Evolutionary conservation across 2,797 vertebrate genomes (phyloP).

Genomic region (Calcarius lapponicus): DNA sequence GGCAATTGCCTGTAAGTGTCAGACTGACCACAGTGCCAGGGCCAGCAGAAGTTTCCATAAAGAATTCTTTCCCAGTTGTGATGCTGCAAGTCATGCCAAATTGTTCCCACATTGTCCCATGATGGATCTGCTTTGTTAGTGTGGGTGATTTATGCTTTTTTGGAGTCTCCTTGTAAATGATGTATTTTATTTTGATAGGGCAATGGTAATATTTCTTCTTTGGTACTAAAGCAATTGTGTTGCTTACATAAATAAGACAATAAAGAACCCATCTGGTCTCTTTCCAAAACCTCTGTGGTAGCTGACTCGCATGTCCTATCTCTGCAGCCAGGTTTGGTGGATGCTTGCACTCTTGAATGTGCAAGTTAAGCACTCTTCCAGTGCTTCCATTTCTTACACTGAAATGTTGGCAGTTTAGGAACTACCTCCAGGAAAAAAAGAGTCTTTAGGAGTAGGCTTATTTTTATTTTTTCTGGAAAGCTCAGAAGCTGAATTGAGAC

Average conservation of each 20-base stretch:
- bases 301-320: not conserved
- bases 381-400: not conserved
- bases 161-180: not conserved
- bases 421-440: not conserved
- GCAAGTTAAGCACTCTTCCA: not conserved
- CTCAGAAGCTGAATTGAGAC: not conserved
- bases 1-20: not conserved
- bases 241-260: not conserved
- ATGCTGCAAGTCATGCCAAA: not conserved
- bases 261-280: not conserved
- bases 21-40: not conserved
- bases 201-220: not conserved
- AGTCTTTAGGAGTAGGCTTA: not conserved
- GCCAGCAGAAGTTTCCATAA: not conserved
- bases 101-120: not conserved
- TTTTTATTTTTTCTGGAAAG: not conserved
- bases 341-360: not conserved
- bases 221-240: not conserved
- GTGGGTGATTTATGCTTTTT: not conserved
- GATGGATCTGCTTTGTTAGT: not conserved
- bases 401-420: not conserved
- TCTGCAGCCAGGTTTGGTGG: not conserved
- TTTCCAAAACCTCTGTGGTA: not conserved
- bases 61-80: not conserved
- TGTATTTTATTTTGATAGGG: not conserved